Conservation (phyloP, 2,888 invertebrate genomes). For the Aromia moschata region DNA sequence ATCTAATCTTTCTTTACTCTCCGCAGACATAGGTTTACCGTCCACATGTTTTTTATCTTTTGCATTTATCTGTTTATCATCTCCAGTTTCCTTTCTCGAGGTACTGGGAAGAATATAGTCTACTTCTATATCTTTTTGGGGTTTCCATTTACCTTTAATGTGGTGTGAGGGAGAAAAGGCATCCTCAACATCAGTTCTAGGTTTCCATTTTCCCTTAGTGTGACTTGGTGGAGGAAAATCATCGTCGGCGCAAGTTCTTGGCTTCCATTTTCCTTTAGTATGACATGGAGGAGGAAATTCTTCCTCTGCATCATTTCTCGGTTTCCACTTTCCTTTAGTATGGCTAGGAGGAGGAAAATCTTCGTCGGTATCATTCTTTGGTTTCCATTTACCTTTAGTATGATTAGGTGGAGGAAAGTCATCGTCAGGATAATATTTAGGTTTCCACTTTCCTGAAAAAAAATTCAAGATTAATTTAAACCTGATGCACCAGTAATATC, state of each 20-base stretch:
- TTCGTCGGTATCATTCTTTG: conserved; percentile 46
- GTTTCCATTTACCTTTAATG: conserved; percentile 85
- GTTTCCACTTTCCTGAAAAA: conserved; percentile 68
- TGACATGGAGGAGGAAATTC: conserved; percentile 29
- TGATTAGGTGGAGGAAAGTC: conserved; percentile 64
- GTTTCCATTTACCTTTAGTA: conserved; percentile 74
- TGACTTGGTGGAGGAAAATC: conserved; percentile 68
- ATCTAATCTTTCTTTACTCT: conserved; percentile 56
- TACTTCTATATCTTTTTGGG: conserved; percentile 25
- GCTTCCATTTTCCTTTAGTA: conserved; percentile 30
- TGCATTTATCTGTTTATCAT: neutral
- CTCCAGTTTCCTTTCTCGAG: conserved; percentile 2
- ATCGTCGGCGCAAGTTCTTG: conserved; percentile 27
- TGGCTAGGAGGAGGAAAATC: conserved; percentile 17
- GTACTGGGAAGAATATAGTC: neutral
- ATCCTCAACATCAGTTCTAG: conserved; percentile 33
- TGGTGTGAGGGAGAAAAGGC: conserved; percentile 68
- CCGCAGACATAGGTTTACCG: neutral
- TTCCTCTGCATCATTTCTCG: conserved; percentile 46
- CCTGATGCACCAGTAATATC: too few species aligned
- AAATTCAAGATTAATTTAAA: too few species aligned
- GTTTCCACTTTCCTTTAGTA: conserved; percentile 69
- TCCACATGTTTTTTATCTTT: conserved; percentile 8
- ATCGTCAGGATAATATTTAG: conserved; percentile 31
- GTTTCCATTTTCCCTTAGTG: conserved; percentile 85